These are phyloP conservation scores for Baryphthengus martii DNA, from an alignment of 2,113 vertebrate species.

Conservation along the genomic window DNA sequence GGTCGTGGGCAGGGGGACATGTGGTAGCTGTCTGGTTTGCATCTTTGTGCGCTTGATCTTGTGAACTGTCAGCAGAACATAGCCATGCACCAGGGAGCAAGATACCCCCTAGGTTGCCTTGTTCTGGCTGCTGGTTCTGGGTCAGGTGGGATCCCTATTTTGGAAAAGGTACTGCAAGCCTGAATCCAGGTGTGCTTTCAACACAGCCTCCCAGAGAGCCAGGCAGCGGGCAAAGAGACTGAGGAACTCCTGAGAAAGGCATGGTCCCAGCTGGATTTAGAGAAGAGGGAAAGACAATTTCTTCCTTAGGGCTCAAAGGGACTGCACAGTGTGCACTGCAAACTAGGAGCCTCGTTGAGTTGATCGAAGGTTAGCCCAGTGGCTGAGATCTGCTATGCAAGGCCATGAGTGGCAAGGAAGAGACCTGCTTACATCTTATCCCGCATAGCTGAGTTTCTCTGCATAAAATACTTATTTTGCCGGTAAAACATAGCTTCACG, in stretches of 20 bases:
- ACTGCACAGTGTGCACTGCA: neutral
- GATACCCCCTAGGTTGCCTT: rapidly evolving
- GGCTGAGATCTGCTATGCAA: neutral
- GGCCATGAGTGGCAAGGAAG: neutral
- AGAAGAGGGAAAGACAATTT: neutral
- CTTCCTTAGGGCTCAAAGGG: neutral
- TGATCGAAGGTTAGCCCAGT: neutral
- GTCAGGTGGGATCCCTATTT: neutral
- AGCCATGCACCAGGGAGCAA: neutral
- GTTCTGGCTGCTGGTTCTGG: neutral
- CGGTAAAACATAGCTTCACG: neutral
- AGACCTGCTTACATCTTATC: neutral
- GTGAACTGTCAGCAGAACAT: neutral
- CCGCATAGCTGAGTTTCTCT: neutral
- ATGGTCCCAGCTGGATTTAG: neutral
- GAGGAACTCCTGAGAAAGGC: neutral
- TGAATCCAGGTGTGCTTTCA: neutral
- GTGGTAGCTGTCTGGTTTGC: neutral
- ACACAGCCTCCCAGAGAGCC: neutral
- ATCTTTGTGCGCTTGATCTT: neutral
- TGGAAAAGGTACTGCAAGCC: neutral
- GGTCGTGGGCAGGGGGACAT: neutral
- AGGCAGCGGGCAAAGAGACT: neutral
- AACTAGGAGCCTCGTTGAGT: neutral
- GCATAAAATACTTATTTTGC: neutral